Evolutionary conservation across 2,113 vertebrate genomes (phyloP).

Genomic region (Phycodurus eques): DNA sequence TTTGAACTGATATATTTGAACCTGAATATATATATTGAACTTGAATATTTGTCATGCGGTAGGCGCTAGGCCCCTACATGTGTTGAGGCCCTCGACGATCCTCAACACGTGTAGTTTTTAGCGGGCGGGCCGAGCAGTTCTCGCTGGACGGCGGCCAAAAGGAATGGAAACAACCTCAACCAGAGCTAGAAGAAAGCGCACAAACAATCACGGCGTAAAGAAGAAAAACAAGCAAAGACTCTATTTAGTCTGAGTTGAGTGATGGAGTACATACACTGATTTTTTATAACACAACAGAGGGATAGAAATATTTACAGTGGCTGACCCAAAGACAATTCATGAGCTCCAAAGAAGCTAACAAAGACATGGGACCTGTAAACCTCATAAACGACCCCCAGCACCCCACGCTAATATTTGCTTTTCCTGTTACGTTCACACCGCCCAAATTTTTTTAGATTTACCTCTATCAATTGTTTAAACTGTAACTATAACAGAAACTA

Average conservation of each 20-base stretch:
- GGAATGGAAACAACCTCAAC: slow-evolving; percentile 18
- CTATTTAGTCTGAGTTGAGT: slow-evolving; percentile 58
- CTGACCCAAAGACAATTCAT: slow-evolving; percentile 53
- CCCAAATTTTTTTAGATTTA: too few species aligned
- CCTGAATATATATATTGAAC: too few species aligned
- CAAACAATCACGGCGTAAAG: slow-evolving; percentile 25
- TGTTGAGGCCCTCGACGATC: slow-evolving; percentile 10
- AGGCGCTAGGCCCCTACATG: not conserved
- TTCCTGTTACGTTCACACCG: slow-evolving; percentile 11
- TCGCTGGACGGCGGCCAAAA: slow-evolving; percentile 26
- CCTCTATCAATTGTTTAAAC: too few species aligned
- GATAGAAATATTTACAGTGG: slow-evolving; percentile 52
- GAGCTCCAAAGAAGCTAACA: slow-evolving; percentile 40
- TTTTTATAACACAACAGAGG: slow-evolving; percentile 57
- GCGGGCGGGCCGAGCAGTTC: slow-evolving; percentile 25
- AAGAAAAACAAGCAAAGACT: slow-evolving; percentile 10
- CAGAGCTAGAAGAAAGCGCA: slow-evolving; percentile 14
- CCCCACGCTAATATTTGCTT: slow-evolving; percentile 36
- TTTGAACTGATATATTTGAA: slow-evolving; percentile 11
- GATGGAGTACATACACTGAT: slow-evolving; percentile 2
- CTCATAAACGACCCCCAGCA: slow-evolving; percentile 19
- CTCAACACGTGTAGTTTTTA: not conserved
- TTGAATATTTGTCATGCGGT: not conserved
- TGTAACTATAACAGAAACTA: too few species aligned
- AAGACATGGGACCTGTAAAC: slow-evolving; percentile 35